phyloP scores from a whole-genome alignment of 2,797 vertebrate genomes.

The Chaetodon trifasciatus region DNA sequence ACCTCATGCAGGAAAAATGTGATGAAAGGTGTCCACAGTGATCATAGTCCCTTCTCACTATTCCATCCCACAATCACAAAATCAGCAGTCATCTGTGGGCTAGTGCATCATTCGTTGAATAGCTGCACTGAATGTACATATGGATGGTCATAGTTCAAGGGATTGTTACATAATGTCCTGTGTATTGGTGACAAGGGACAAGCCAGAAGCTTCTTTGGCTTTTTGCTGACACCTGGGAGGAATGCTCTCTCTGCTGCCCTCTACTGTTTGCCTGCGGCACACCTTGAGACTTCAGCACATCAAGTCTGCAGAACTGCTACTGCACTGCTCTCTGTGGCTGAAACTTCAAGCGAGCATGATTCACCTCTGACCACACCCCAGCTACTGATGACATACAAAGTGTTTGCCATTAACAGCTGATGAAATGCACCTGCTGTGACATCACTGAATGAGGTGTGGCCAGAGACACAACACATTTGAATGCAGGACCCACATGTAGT shows the following conservation, averaged over 20 bases:
- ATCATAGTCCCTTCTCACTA: background rate
- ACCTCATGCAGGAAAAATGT: background rate
- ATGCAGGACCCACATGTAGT: background rate
- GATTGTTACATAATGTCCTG: background rate
- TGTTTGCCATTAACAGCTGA: conserved; percentile 31
- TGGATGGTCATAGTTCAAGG: background rate
- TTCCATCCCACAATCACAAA: background rate
- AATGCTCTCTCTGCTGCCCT: conserved; percentile 41
- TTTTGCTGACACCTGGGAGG: conserved; percentile 26
- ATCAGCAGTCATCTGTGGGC: too few species aligned
- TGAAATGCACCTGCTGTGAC: conserved; percentile 45
- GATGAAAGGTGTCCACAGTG: background rate
- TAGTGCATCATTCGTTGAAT: conserved; percentile 1
- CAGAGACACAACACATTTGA: background rate
- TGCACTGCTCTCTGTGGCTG: conserved; percentile 45
- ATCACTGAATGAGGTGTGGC: conserved; percentile 4
- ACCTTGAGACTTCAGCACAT: background rate
- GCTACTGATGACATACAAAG: conserved; percentile 35
- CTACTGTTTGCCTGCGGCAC: conserved; percentile 38
- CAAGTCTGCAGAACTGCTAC: conserved; percentile 33
- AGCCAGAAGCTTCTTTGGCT: conserved; percentile 25
- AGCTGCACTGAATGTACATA: background rate
- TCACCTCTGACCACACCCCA: conserved; percentile 64
- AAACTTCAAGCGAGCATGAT: conserved; percentile 38
- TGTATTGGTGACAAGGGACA: background rate